These are phyloP conservation scores for Ophiothrix spiculata DNA, from an alignment of 35 echinoderm and acorn worm genomes.

Conservation along the genomic window DNA sequence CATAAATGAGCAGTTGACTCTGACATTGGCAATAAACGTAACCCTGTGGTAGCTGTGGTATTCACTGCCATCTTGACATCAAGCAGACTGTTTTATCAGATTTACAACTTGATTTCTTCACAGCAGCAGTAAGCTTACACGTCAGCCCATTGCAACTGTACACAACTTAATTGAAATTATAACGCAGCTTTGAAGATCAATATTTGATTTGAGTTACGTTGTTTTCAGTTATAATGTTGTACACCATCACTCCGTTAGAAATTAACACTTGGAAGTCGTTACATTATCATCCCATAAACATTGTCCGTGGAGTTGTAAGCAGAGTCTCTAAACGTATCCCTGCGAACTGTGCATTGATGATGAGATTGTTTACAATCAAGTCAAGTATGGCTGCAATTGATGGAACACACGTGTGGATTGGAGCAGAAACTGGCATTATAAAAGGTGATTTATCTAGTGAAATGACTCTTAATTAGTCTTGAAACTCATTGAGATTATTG, in stretches of 20 bases:
- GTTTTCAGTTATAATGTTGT: no score
- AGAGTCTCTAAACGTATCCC: no score
- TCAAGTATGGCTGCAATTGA: constrained; percentile 53
- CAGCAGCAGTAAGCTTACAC: neutral
- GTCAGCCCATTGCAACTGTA: neutral
- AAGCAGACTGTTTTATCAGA: no score
- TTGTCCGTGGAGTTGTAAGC: no score
- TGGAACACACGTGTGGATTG: constrained; percentile 59
- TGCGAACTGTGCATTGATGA: neutral
- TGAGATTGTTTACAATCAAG: neutral
- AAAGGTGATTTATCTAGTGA: constrained; percentile 53
- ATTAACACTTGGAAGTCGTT: no score
- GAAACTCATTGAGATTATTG: no score
- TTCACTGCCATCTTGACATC: no score
- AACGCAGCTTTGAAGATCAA: neutral
- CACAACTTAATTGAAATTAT: neutral
- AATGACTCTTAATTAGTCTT: no score
- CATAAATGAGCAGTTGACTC: constrained; percentile 47
- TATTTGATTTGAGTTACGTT: neutral
- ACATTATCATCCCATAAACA: no score
- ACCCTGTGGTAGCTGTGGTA: neutral
- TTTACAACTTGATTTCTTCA: neutral
- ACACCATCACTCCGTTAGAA: no score
- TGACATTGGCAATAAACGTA: constrained; percentile 39
- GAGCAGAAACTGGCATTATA: constrained; percentile 75